These are phyloP conservation scores for Myotis myotis DNA, from an alignment of 2,797 vertebrate genomes.

Conservation along the genomic window DNA sequence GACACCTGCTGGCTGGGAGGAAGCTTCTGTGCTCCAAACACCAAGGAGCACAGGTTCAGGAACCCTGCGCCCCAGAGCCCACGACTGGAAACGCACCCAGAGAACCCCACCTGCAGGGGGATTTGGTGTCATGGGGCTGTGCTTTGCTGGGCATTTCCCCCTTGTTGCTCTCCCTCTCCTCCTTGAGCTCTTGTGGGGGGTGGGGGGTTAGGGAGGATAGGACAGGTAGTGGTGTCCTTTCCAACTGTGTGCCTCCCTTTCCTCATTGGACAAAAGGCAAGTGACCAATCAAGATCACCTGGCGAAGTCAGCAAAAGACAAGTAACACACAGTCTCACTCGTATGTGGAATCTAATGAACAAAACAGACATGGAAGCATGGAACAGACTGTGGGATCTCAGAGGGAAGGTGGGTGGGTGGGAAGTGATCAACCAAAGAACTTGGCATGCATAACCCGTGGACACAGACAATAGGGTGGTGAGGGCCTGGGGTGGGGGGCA, in stretches of 20 bases:
- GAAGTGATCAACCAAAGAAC: too few species aligned
- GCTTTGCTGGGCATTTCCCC: too few species aligned
- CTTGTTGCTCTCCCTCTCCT: not conserved
- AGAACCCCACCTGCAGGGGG: not conserved
- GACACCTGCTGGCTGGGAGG: not conserved
- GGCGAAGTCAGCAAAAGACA: not conserved
- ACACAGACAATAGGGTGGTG: too few species aligned
- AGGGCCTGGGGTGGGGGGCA: too few species aligned
- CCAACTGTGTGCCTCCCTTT: not conserved
- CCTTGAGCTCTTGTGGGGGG: not conserved
- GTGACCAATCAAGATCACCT: not conserved
- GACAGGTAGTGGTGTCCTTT: not conserved
- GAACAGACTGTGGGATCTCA: too few species aligned
- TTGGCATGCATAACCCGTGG: too few species aligned
- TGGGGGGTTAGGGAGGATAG: not conserved
- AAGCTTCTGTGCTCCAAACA: not conserved
- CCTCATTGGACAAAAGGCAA: not conserved
- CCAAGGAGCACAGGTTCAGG: not conserved
- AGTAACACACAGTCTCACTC: too few species aligned
- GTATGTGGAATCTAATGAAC: too few species aligned
- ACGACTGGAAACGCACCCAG: not conserved
- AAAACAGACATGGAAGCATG: too few species aligned
- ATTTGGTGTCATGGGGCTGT: not conserved
- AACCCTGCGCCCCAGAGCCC: not conserved
- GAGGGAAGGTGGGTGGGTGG: too few species aligned